Base-by-base conservation (phyloP, 2,888 invertebrate genomes). In the Scaptomyza polygonia region DNA sequence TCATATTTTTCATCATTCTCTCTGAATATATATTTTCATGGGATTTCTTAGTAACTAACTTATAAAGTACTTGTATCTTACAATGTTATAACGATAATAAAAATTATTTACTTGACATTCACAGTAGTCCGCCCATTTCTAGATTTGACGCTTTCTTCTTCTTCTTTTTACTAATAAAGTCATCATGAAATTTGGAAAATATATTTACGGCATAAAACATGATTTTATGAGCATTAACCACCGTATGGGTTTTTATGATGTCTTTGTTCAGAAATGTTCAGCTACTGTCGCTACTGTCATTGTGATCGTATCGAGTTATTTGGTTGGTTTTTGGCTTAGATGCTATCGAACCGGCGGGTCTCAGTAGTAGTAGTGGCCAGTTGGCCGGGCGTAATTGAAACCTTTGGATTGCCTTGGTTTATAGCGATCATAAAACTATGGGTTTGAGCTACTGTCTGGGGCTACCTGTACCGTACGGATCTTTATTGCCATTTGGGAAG, bases 371-470 rank as follows among this genome's bases (percentile, higher is more conserved):
- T 14, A n/a, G n/a, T 4, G 34, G n/a, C 25, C 25, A 5, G 34
- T 2, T n/a, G 40, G 21, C 39, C 18, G 57, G 30, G 71, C n/a
- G 71, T 67, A 86, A 79, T 80, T 85, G 67, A 82, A 80, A 86
- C 79, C 80, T 70, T 68, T 63, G 44, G 25, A 8, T 47, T 21
- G 64, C 21, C 9, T 49, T 32, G 34, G 62, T 81, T 81, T 81
- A 81, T 71, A 77, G 25, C 74, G 52, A 62, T 83, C 86, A 49
- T 81, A 83, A 81, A 81, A 68, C 68, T 71, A 55, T 73, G 63
- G 56, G 61, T 56, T 65, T 64, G 45, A 4, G 70, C 59, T 71
- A 64, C 61, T 63, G 76, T 67, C 53, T 14, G 14, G 43, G 18
- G 52, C 48, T 72, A 68, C 64, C 75, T 75, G 73, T 42, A 36